Evolutionary conservation across 2,113 vertebrate genomes (phyloP).

Genomic region (Illadopsis cleaveri): DNA sequence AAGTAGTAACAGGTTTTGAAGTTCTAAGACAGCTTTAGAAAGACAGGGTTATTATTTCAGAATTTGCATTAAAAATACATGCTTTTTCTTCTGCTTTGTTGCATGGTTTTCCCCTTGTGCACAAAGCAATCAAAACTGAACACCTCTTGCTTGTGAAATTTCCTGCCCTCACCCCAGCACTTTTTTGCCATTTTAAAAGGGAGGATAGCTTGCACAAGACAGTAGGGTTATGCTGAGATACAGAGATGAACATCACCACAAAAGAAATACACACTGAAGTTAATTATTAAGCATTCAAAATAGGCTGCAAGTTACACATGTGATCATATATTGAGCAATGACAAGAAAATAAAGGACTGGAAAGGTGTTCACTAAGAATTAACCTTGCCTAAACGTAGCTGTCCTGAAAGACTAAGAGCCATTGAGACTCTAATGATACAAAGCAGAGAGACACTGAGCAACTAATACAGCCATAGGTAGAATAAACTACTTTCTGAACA

Average conservation of each 20-base stretch:
- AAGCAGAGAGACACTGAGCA: background rate
- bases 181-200: background rate
- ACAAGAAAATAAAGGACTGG: background rate
- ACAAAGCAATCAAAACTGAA: background rate
- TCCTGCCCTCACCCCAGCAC: fast-evolving
- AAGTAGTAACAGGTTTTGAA: background rate
- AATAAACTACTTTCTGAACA: background rate
- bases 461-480: background rate
- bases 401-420: background rate
- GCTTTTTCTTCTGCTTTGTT: background rate
- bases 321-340: background rate
- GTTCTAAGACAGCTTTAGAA: background rate
- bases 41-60: background rate
- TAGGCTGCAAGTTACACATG: background rate
- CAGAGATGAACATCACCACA: background rate
- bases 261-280: background rate
- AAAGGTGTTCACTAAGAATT: background rate
- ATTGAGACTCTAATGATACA: background rate
- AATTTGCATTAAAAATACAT: background rate
- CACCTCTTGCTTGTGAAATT: background rate
- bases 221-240: background rate
- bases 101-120: background rate
- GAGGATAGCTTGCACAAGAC: background rate
- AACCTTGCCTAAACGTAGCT: background rate
- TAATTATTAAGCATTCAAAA: background rate